Conservation (phyloP, 2,113 vertebrate genomes). For the Cyanoramphus novaezelandiae region DNA sequence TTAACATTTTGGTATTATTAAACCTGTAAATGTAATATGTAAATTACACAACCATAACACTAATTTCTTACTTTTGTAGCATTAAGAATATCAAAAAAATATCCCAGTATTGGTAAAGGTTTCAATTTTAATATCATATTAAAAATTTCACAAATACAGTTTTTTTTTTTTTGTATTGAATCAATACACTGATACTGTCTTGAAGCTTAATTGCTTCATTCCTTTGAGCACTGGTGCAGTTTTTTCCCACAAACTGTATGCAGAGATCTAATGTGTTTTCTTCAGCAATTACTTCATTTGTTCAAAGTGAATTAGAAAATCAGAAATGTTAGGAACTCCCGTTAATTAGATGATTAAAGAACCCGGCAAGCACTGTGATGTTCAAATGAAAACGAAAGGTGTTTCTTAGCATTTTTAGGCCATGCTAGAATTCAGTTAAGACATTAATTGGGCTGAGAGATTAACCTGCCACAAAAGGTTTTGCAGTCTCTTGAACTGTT, state of each 20-base stretch:
- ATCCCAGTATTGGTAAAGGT: neutral
- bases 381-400: neutral
- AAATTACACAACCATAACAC: neutral
- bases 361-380: neutral
- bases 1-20: neutral
- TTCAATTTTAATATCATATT: neutral
- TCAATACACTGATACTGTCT: neutral
- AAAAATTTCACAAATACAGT: neutral
- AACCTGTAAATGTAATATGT: neutral
- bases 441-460: neutral
- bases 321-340: neutral
- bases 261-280: neutral
- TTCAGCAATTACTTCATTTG: conserved; percentile 22
- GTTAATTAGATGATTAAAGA: conserved; percentile 52
- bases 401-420: neutral
- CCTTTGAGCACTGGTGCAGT: neutral
- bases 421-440: neutral
- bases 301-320: conserved; percentile 44
- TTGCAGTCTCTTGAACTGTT: neutral
- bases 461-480: neutral
- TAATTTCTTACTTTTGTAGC: neutral
- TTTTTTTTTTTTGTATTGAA: neutral
- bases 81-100: neutral
- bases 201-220: neutral
- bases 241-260: neutral